Percentiles rank a stretch among this genome's conserved stretches.
phyloP scores from a whole-genome alignment of 2,888 invertebrate species.

The Temnothorax ravouxi region DNA sequence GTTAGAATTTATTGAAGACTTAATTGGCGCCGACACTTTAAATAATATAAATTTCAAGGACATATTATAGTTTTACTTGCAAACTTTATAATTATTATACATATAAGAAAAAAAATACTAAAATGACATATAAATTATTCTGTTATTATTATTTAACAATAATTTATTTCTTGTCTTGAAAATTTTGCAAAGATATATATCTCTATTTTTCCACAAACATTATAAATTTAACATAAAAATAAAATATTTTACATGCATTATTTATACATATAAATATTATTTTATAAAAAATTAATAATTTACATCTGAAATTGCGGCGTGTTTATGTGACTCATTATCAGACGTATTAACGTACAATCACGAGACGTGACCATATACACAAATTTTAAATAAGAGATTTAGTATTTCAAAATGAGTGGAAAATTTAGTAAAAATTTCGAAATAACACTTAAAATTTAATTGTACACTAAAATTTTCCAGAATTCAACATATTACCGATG shows the following conservation, averaged over 20 bases:
- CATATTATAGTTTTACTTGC: neutral
- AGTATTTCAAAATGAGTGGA: neutral
- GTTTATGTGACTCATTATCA: neutral
- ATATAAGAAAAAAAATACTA: neutral
- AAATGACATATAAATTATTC: slow-evolving; percentile 18
- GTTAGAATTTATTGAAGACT: neutral
- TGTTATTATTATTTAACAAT: neutral
- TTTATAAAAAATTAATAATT: neutral
- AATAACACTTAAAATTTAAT: neutral
- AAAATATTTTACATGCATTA: too few species aligned
- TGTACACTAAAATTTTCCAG: neutral
- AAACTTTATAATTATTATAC: neutral
- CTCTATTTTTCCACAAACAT: too few species aligned
- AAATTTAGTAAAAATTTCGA: neutral
- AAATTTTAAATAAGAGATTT: neutral
- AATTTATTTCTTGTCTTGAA: neutral
- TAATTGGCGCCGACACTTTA: slow-evolving; percentile 10
- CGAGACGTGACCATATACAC: neutral
- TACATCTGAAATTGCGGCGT: neutral
- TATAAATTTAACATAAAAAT: too few species aligned
- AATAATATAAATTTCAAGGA: neutral
- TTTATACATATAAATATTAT: neutral
- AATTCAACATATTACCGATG: neutral
- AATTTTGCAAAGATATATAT: too few species aligned
- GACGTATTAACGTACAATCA: neutral